Conservation (phyloP, 2,888 invertebrate species). For the Brassicogethes aeneus region DNA sequence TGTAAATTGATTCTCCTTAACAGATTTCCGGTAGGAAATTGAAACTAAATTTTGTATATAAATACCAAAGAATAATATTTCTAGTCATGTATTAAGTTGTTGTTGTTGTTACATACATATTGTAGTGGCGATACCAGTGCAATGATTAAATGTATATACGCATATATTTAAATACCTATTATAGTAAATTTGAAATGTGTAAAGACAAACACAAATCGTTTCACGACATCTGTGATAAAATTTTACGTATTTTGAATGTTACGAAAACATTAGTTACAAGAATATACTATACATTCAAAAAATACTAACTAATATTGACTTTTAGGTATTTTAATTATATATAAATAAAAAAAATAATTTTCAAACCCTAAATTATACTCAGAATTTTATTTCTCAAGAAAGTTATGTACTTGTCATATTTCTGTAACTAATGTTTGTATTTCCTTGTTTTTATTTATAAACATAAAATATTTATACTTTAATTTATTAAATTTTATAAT, state of each 20-base stretch:
- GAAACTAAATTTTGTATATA: too few relatives aligned
- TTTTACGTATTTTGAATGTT: conserved; percentile 29
- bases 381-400: too few relatives aligned
- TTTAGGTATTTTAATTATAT: too few relatives aligned
- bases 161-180: conserved; percentile 9
- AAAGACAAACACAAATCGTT: conserved; percentile 30
- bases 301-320: too few relatives aligned
- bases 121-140: conserved; percentile 17
- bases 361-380: too few relatives aligned
- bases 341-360: too few relatives aligned
- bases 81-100: conserved; percentile 16
- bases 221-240: conserved; percentile 37
- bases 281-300: too few relatives aligned
- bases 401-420: too few relatives aligned
- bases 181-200: conserved; percentile 30
- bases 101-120: neutral
- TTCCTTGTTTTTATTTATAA: neutral
- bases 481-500: conserved; percentile 2
- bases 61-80: conserved; percentile 8
- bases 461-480: neutral
- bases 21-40: too few relatives aligned
- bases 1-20: too few relatives aligned
- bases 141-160: conserved; percentile 28
- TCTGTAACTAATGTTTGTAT: neutral
- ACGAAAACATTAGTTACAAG: conserved; percentile 10